A percentile compares a stretch with the other conserved stretches of the same genome.
These are phyloP conservation scores for Phrynosoma blainvillii DNA, from an alignment of 2,113 vertebrate genomes.

Conservation along the genomic window DNA sequence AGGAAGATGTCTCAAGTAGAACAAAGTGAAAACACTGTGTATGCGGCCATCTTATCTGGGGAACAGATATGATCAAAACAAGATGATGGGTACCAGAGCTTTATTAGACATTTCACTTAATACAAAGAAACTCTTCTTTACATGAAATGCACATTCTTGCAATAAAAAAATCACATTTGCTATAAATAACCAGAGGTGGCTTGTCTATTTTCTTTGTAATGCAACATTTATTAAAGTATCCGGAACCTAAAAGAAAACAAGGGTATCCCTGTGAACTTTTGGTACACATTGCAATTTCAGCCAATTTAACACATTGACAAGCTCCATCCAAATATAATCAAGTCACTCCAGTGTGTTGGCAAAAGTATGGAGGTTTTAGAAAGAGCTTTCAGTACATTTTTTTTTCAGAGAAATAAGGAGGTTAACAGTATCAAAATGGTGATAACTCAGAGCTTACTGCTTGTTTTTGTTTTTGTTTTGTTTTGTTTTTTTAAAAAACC, in stretches of 20 bases:
- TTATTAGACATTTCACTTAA: conserved; percentile 78
- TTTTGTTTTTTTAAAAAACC: neutral
- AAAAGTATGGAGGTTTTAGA: conserved; percentile 47
- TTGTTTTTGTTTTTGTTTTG: neutral
- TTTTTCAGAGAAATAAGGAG: conserved; percentile 40
- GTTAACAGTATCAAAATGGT: conserved; percentile 23
- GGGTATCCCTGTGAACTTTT: conserved; percentile 66
- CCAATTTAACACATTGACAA: conserved; percentile 41
- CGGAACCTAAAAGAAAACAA: conserved; percentile 78
- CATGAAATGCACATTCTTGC: conserved; percentile 72
- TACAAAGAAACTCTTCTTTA: conserved; percentile 76
- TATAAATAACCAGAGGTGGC: conserved; percentile 70
- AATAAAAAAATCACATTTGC: conserved; percentile 77
- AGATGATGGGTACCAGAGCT: conserved; percentile 66
- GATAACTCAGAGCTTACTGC: conserved; percentile 4
- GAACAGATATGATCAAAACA: conserved; percentile 48
- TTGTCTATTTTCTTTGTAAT: conserved; percentile 52
- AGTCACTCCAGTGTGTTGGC: conserved; percentile 52
- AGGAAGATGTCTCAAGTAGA: neutral
- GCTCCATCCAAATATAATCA: conserved; percentile 55
- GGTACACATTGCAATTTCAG: conserved; percentile 62
- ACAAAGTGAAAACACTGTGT: neutral
- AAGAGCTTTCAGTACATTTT: conserved; percentile 38
- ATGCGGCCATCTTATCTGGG: neutral
- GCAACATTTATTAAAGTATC: conserved; percentile 73